These are phyloP conservation scores for Hirudinaria manillensis DNA, from an alignment of 2,888 invertebrate genomes.

Conservation along the genomic window DNA sequence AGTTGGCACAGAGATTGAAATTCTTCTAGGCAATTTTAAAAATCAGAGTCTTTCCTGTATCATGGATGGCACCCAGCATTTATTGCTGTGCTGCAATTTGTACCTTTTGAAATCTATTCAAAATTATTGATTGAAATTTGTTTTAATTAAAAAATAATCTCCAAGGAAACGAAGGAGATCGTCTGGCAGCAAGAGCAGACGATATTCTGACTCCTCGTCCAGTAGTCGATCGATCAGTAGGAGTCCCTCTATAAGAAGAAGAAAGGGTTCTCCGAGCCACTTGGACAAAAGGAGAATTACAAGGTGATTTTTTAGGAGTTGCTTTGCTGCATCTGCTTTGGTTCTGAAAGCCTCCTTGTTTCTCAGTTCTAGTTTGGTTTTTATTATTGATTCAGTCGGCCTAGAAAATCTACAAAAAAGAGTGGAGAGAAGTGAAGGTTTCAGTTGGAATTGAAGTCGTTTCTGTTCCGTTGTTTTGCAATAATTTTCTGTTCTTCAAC, in stretches of 20 bases:
- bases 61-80: too few relatives aligned
- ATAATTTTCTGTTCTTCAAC: not conserved
- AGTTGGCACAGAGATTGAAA: too few relatives aligned
- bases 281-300: constrained; percentile 86
- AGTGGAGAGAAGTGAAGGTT: constrained; percentile 5
- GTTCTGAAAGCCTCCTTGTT: not conserved
- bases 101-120: too few relatives aligned
- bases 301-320: constrained; percentile 61
- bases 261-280: constrained; percentile 88
- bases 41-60: too few relatives aligned
- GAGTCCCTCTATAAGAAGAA: constrained; percentile 74
- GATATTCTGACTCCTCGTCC: constrained; percentile 15
- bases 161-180: not conserved
- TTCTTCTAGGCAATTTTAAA: too few relatives aligned
- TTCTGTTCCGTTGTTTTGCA: not conserved
- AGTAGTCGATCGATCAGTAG: constrained; percentile 38
- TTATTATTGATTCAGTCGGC: constrained; percentile 4
- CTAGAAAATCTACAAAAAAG: constrained; percentile 8
- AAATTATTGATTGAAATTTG: too few relatives aligned
- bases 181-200: constrained; percentile 1
- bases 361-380: constrained; percentile 3
- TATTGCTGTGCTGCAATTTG: too few relatives aligned
- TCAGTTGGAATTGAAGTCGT: not conserved
- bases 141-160: too few relatives aligned
- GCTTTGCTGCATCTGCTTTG: constrained; percentile 1